Evolutionary conservation across 2,113 vertebrate genomes (phyloP).

Genomic region (Sapajus apella): DNA sequence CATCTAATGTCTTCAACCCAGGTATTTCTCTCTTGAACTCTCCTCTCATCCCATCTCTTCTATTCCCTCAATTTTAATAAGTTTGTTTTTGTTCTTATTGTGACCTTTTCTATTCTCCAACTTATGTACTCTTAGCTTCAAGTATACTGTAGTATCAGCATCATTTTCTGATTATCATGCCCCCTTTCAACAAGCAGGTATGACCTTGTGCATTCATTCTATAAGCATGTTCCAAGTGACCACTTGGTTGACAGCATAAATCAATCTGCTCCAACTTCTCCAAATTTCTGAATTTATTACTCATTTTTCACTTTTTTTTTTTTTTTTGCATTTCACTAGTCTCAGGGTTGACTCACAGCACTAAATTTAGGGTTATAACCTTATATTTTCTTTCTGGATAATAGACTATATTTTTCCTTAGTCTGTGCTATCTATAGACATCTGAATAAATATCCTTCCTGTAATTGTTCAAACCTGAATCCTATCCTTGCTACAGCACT

Average conservation of each 20-base stretch:
- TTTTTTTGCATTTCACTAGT: neutral
- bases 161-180: neutral
- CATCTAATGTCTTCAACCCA: neutral
- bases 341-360: neutral
- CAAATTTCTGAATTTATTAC: neutral
- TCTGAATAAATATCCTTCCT: neutral
- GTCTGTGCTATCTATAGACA: neutral
- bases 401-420: neutral
- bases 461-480: neutral
- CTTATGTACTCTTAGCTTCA: neutral
- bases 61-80: neutral
- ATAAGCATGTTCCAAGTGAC: neutral
- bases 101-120: neutral
- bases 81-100: conserved; percentile 3
- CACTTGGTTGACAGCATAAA: neutral
- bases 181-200: neutral
- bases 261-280: neutral
- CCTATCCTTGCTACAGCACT: neutral
- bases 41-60: neutral
- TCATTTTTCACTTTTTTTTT: neutral
- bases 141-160: neutral
- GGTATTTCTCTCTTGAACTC: neutral
- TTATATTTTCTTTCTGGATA: neutral
- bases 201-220: neutral
- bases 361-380: neutral